Conservation (phyloP, 1,140 invertebrate genomes). For the Drosophila littoralis region DNA sequence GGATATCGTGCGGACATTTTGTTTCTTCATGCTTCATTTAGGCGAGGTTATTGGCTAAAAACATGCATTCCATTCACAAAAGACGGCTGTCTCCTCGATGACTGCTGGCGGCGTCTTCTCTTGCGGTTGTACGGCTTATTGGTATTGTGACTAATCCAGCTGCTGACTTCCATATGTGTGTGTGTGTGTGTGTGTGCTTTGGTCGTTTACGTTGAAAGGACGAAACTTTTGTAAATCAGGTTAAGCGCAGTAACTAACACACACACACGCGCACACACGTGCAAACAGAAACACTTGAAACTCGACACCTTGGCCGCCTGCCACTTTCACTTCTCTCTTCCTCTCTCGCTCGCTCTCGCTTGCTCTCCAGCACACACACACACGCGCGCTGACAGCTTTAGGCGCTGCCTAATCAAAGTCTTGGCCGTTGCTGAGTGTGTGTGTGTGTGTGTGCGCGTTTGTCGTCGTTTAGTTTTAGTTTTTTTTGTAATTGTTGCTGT, state of each 20-base stretch:
- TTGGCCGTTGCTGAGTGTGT: conserved; percentile 24
- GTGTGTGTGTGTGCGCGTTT: conserved; percentile 18
- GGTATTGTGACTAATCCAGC: conserved; percentile 40
- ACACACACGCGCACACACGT: conserved; percentile 5
- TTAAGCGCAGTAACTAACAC: conserved; percentile 54
- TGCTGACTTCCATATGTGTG: conserved; percentile 64
- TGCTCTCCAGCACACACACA: conserved; percentile 15
- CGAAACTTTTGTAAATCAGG: conserved; percentile 73
- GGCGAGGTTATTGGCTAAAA: conserved; percentile 75
- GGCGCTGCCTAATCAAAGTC: conserved; percentile 30
- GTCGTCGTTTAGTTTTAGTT: conserved; percentile 38
- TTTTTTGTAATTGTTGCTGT: conserved; percentile 35
- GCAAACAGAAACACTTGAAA: conserved; percentile 22
- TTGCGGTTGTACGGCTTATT: conserved; percentile 55
- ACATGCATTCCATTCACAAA: conserved; percentile 56
- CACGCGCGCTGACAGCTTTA: not conserved
- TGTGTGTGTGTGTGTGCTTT: conserved; percentile 26
- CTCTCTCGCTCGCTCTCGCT: conserved; percentile 1
- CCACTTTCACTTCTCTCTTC: conserved; percentile 5
- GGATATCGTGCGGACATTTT: conserved; percentile 99
- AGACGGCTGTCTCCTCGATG: conserved; percentile 24
- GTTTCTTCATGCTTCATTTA: conserved; percentile 93
- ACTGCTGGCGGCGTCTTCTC: conserved; percentile 51
- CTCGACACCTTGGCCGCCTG: conserved; percentile 31
- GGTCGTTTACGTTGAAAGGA: conserved; percentile 41